Evolutionary conservation across 2,888 invertebrate species (phyloP), one percentile per base, ranked within the genome.

Genomic region (Lithophane socia): DNA sequence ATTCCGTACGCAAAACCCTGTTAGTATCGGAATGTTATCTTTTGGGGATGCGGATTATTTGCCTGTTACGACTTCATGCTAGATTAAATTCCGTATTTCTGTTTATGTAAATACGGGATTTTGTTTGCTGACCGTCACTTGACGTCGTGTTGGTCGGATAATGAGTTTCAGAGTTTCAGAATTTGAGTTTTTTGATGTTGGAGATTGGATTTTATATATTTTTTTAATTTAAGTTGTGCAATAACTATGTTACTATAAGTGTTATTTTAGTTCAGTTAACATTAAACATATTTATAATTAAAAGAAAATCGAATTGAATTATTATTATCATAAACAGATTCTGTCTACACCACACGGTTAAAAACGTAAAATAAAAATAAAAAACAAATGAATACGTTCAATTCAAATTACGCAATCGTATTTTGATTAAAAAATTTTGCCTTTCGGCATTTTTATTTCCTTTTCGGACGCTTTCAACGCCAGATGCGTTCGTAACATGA

Each of bases 1-100:
- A 92, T 92, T 91, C 91, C 61, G 77, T 72, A 80, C 81, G 79
- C 79, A 79, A 73, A 80, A 79, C 56, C 54, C 65, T 73, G 77
- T 76, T 83, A 73, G 75, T 88, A 89, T 89, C 65, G 79, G 75
- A 81, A 79, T 83, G 80, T 76, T 85, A 87, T 85, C 75, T 83
- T 79, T 73, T 75, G 70, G 76, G 77, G 66, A 70, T 81, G 67
- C 75, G 61, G 61, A 69, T 65, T 82, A 82, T 79, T 75, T 67
- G 65, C 63, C 61, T 79, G 80, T 80, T 71, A 79, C 80, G 63
- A 81, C 70, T 73, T 82, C 70, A 83, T 80, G 81, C 83, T 79
- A 85, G 76, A 88, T 88, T 88, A 77, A 83, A 86, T 83, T 81
- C 71, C 64, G 79, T 68, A 79, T 82, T 83, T 61, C 75, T 81